Evolutionary conservation across 1,140 invertebrate genomes (phyloP).

Genomic region (Cotesia vestalis): DNA sequence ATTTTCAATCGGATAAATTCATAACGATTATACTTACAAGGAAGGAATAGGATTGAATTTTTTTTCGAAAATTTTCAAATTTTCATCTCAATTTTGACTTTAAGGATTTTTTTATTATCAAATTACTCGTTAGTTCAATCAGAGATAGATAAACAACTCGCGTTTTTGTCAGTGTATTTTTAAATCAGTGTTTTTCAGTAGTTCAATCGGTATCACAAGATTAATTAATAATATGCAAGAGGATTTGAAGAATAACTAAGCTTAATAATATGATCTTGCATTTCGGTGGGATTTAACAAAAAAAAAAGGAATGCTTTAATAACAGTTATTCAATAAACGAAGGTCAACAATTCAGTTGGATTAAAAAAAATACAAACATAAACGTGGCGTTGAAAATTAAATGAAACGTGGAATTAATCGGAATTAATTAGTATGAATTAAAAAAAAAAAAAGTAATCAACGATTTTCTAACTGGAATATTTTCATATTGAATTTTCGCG

Average conservation of each 20-base stretch:
- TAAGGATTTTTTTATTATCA: too few species aligned
- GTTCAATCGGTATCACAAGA: constrained; percentile 25
- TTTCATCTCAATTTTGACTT: too few species aligned
- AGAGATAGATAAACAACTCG: not conserved
- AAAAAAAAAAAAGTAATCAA: too few species aligned
- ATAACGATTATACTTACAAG: constrained; percentile 48
- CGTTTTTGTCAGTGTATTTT: constrained; percentile 14
- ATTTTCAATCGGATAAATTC: constrained; percentile 57
- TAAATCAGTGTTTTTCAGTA: constrained; percentile 23
- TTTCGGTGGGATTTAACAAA: constrained; percentile 38
- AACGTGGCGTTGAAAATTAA: not conserved
- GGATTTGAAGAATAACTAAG: constrained; percentile 31
- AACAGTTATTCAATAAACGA: not conserved
- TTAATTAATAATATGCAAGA: constrained; percentile 31
- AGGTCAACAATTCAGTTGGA: constrained; percentile 20
- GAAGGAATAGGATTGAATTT: constrained; percentile 28
- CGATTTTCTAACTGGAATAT: too few species aligned
- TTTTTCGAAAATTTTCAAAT: too few species aligned
- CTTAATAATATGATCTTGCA: constrained; percentile 34
- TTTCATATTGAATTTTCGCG: constrained; percentile 7
- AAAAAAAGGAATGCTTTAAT: constrained; percentile 18
- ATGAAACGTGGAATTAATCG: not conserved
- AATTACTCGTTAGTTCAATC: not conserved
- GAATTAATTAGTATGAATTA: too few species aligned
- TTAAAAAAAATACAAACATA: constrained; percentile 2